These are phyloP conservation scores for Bilobella aurantiaca DNA, from an alignment of 1,140 invertebrate species.

Conservation along the genomic window DNA sequence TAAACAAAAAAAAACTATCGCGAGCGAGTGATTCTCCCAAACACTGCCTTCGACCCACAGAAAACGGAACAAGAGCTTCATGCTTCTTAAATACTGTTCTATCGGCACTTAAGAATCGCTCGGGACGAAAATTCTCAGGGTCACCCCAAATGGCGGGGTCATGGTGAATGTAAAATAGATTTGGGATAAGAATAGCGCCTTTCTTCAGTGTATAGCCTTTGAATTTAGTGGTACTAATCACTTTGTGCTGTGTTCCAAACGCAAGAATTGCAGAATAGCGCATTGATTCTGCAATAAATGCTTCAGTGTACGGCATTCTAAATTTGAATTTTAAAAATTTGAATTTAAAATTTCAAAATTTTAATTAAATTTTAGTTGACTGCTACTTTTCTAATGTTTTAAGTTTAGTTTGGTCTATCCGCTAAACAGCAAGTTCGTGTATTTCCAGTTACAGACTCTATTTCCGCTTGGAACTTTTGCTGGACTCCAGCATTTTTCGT, in stretches of 20 bases:
- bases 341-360: no score
- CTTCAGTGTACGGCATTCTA: constrained; percentile 48
- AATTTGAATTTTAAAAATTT: no score
- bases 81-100: constrained; percentile 3
- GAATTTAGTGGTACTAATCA: constrained; percentile 28
- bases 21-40: constrained; percentile 9
- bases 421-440: constrained; percentile 54
- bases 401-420: constrained; percentile 54
- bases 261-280: constrained; percentile 48
- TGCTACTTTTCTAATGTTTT: background rate
- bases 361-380: no score
- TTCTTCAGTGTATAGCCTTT: constrained; percentile 38
- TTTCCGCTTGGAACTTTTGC: constrained; percentile 67
- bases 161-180: constrained; percentile 40
- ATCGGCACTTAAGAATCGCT: constrained; percentile 40
- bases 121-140: constrained; percentile 41
- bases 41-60: constrained; percentile 1
- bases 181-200: constrained; percentile 39
- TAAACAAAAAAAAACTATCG: constrained; percentile 8
- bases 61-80: constrained; percentile 10
- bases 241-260: constrained; percentile 44
- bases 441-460: constrained; percentile 68
- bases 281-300: constrained; percentile 48
- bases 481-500: constrained; percentile 72
- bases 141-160: constrained; percentile 40